phyloP scores from a whole-genome alignment of 2,888 invertebrate species.

The Antitype chi region DNA sequence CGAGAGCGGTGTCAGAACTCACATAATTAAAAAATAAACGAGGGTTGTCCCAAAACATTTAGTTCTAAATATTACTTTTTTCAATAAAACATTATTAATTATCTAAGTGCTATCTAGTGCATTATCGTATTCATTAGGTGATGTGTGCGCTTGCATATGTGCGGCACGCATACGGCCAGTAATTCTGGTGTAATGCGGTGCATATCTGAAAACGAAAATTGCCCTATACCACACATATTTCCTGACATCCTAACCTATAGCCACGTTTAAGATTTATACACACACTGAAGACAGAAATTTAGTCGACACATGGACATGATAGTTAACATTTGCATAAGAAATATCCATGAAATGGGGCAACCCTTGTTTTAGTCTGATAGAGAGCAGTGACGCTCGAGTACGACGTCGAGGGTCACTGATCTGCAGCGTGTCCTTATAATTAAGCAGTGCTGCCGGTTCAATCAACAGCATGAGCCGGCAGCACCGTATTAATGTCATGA shows the following conservation, averaged over 20 bases:
- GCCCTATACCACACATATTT: slow-evolving; percentile 91
- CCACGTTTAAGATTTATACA: slow-evolving; percentile 82
- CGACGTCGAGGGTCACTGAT: slow-evolving; percentile 74
- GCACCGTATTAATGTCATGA: slow-evolving; percentile 78
- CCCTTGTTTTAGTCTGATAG: slow-evolving; percentile 88
- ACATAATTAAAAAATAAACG: slow-evolving; percentile 85
- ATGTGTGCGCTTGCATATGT: slow-evolving; percentile 91
- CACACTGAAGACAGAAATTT: slow-evolving; percentile 88
- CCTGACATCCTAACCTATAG: slow-evolving; percentile 86
- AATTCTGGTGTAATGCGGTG: slow-evolving; percentile 91
- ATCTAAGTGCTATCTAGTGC: slow-evolving; percentile 91
- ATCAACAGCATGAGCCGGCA: slow-evolving; percentile 72
- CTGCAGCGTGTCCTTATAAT: slow-evolving; percentile 78
- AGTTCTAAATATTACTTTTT: slow-evolving; percentile 84
- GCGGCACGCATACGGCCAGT: slow-evolving; percentile 91
- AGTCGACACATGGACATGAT: slow-evolving; percentile 89
- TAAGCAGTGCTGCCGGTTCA: slow-evolving; percentile 76
- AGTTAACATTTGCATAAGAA: slow-evolving; percentile 88
- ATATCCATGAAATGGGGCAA: slow-evolving; percentile 91
- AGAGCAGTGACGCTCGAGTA: slow-evolving; percentile 78
- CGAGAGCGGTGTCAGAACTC: slow-evolving; percentile 89
- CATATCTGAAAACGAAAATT: slow-evolving; percentile 91
- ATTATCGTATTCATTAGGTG: slow-evolving; percentile 89
- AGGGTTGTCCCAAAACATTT: slow-evolving; percentile 91
- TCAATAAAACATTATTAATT: slow-evolving; percentile 84